Base-by-base conservation (phyloP, 2,113 vertebrate genomes). In the Mus spicilegus region DNA sequence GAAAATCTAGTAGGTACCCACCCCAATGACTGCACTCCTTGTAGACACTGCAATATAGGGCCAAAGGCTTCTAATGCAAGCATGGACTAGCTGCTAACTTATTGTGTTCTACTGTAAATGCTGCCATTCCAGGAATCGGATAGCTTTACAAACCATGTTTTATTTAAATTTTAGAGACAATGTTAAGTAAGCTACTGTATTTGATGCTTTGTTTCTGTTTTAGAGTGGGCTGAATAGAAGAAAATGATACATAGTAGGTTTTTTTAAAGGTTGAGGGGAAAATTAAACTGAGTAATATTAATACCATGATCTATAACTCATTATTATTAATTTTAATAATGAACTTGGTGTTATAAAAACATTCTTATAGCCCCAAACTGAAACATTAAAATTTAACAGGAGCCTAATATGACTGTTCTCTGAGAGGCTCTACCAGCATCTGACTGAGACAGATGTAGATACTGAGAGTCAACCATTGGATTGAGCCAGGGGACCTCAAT, bases 191-290 rank as follows among this genome's bases (percentile, higher is more conserved):
- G 26, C 13, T 24, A 13, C 56, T n/a, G 46, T 49, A 26, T 87
- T 56, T 85, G 39, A 90, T 58, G 49, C 7, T 82, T 91, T 77
- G 69, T 61, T 90, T 96, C 49, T 82, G 30, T 72, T 92, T 82
- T 80, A 54, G 16, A 70, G 80, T 87, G 24, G 46, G 8, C 3
- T 93, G 20, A 36, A 65, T 30, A 76, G 36, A 49, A 73, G 30
- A 88, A 72, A 73, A 16, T 28, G 49, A 39, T 10, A 39, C 22
- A n/a, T 2, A 67, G 24, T 30, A 33, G 16, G 11, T 17, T 69
- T 69, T 87, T 33, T 24, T 4, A 42, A 49, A 86, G 28, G 28
- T 19, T 65, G 13, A 11, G 17, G 42, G 46, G 63, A 42, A 26
- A 61, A 39, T 0, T 5, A 63, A 58, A 9, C 16, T 77, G 56